Conservation (phyloP, 2,888 invertebrate genomes). For the Sialis fuliginosa region DNA sequence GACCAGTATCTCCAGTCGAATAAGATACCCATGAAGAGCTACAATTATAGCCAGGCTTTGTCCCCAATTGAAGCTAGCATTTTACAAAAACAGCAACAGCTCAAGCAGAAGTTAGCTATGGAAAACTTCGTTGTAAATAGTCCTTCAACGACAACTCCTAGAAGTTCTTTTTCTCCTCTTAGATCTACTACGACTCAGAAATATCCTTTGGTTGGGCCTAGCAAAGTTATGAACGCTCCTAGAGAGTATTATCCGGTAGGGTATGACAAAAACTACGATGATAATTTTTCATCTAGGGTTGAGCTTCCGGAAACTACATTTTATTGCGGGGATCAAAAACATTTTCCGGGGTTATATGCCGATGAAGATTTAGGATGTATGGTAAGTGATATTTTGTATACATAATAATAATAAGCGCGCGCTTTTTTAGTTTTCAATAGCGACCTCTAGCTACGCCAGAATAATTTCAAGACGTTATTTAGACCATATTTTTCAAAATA, state of each 20-base stretch:
- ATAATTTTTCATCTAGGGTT: slow-evolving; percentile 69
- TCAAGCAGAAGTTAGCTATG: slow-evolving; percentile 24
- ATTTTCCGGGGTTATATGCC: slow-evolving; percentile 77
- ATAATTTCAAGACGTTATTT: too few relatives aligned
- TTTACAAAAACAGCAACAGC: slow-evolving; percentile 47
- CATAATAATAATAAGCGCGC: too few relatives aligned
- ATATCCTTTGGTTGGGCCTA: slow-evolving; percentile 12
- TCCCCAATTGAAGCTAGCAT: slow-evolving; percentile 63
- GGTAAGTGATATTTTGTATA: slow-evolving; percentile 39
- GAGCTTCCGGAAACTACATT: slow-evolving; percentile 71
- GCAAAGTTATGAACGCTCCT: slow-evolving; percentile 76
- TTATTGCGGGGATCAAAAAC: slow-evolving; percentile 75
- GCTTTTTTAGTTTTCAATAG: too few relatives aligned
- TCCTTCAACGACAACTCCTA: slow-evolving; percentile 27
- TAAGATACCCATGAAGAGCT: slow-evolving; percentile 12
- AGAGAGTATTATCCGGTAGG: slow-evolving; percentile 76
- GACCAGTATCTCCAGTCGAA: not conserved
- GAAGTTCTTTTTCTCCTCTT: slow-evolving; percentile 22
- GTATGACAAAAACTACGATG: slow-evolving; percentile 79
- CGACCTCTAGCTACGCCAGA: too few relatives aligned
- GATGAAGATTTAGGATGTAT: slow-evolving; percentile 80
- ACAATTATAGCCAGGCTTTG: slow-evolving; percentile 21
- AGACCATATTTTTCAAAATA: too few relatives aligned
- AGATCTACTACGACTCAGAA: slow-evolving; percentile 16
- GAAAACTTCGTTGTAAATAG: slow-evolving; percentile 22